These are phyloP conservation scores for Pseudomyrmex sp. DNA, from an alignment of 1,140 invertebrate genomes.

Conservation along the genomic window DNA sequence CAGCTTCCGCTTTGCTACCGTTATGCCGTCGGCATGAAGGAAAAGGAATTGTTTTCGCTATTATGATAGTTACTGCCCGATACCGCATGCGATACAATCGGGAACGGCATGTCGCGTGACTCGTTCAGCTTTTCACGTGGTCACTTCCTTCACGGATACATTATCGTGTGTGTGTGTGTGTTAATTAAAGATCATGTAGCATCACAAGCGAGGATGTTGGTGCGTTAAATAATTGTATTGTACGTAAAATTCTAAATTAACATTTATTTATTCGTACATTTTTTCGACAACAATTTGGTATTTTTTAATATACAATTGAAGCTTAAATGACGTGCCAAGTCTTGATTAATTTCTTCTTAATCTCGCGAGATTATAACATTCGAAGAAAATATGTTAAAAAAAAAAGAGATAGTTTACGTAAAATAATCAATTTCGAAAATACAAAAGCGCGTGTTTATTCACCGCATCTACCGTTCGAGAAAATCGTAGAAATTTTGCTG, in stretches of 20 bases:
- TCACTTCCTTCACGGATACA: not conserved
- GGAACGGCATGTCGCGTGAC: constrained; percentile 38
- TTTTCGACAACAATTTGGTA: no score
- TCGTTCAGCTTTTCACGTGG: constrained; percentile 1
- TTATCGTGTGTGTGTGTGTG: not conserved
- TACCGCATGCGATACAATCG: not conserved
- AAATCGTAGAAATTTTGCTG: constrained; percentile 24
- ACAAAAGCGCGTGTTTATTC: constrained; percentile 26
- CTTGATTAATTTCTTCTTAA: no score
- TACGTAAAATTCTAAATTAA: no score
- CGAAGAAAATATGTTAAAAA: no score
- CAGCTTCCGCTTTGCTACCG: constrained; percentile 61
- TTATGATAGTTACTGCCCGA: constrained; percentile 37
- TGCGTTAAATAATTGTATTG: no score
- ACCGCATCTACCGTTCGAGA: constrained; percentile 36
- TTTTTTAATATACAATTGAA: no score
- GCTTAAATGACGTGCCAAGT: no score
- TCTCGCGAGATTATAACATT: no score
- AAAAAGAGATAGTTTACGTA: no score
- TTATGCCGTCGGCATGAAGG: constrained; percentile 36
- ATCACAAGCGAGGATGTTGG: no score
- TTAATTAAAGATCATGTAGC: not conserved
- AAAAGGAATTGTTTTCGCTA: constrained; percentile 53
- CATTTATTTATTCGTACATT: no score
- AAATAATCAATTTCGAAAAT: constrained; percentile 18